Evolutionary conservation across 2,113 vertebrate species (phyloP).

Genomic region (Lepidothrix coronata): DNA sequence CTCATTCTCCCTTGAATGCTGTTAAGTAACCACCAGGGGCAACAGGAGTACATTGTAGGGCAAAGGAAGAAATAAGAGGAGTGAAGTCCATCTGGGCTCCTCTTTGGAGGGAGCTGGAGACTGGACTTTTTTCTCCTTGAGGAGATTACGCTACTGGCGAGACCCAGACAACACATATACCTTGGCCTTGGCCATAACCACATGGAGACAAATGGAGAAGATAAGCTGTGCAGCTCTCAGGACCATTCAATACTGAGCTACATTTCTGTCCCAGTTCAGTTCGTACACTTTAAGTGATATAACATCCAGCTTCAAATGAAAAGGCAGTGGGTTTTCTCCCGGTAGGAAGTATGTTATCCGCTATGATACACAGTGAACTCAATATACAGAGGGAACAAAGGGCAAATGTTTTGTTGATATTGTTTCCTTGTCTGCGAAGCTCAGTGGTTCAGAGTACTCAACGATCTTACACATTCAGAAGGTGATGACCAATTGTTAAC

Average conservation of each 20-base stretch:
- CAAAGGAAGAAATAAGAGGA: neutral
- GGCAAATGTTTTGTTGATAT: conserved; percentile 25
- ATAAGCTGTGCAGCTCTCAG: neutral
- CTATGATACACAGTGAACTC: neutral
- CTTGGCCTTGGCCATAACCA: neutral
- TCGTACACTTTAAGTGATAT: neutral
- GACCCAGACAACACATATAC: neutral
- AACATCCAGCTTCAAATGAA: neutral
- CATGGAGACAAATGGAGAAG: neutral
- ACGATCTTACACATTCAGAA: conserved; percentile 62
- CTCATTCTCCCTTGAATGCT: neutral
- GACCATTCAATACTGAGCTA: neutral
- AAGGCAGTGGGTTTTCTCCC: neutral
- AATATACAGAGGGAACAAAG: neutral
- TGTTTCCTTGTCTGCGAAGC: conserved; percentile 45
- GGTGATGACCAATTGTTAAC: conserved; percentile 73
- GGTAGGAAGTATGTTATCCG: neutral
- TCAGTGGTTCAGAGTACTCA: neutral
- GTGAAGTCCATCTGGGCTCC: neutral
- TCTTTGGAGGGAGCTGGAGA: neutral
- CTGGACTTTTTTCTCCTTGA: neutral
- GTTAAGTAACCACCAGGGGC: neutral
- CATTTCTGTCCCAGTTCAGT: neutral
- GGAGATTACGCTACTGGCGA: neutral
- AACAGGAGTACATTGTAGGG: neutral